Base-by-base conservation (phyloP, 2,888 invertebrate species). In the Dryococelus australis region DNA sequence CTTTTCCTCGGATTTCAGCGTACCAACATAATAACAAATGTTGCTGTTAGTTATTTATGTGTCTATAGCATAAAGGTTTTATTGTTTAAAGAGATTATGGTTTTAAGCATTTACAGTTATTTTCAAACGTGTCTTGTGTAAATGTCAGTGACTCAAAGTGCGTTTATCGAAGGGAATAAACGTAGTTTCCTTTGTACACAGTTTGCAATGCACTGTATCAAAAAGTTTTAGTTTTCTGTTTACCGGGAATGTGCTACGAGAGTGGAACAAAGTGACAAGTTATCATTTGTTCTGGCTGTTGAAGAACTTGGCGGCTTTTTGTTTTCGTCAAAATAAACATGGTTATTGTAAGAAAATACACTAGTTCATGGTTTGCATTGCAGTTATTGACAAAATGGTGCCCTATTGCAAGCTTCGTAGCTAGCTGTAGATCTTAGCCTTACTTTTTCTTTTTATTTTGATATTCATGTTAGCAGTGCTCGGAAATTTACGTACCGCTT, bases 201-300 rank as follows among this genome's bases (percentile, higher is more conserved):
- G 65, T 65, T 65, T 65, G 65, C 65, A 65, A 65, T 65, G 65
- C 65, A n/a, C n/a, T 65, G 24, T 16, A 65, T 20, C 65, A 65
- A 65, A 65, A 65, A 65, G 65, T 65, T 65, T 65, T 65, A 65
- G 65, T 65, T 65, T 65, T 65, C 65, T 65, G 65, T 65, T 65
- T 65, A 65, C 65, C 65, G 65, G 65, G 65, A 65, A 65, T 65
- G 65, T 65, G 65, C 65, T 24, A 65, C 65, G 65, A 0, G 65
- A 65, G 65, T n/a, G 65, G 65, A 65, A 65, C 65, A 65, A 65
- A 65, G 65, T 65, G 65, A 65, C 65, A 65, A 65, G 24, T 65
- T 65, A 65, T 65, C 65, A 20, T 65, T 65, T 65, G 65, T 65
- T 65, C 65, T 24, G 65, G 65, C 65, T 65, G 65, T 65, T 65